Conservation (phyloP, 2,888 invertebrate genomes). For the Aspidiotus destructor region DNA sequence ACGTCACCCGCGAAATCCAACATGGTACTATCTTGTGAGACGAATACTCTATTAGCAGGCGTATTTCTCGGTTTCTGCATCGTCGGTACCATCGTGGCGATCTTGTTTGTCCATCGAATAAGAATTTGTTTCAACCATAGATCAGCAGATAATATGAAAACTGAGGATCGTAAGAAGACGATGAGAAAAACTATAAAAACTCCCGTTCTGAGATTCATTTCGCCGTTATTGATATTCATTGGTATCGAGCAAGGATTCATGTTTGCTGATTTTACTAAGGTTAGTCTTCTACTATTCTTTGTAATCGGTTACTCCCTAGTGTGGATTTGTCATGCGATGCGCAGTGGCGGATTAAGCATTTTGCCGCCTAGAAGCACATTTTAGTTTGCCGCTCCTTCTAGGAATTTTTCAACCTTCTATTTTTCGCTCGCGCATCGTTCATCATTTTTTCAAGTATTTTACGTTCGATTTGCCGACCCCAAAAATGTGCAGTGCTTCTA, state of each 20-base stretch:
- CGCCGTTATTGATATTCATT: slow-evolving; percentile 68
- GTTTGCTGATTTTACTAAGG: slow-evolving; percentile 71
- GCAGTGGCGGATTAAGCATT: too few relatives aligned
- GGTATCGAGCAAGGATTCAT: slow-evolving; percentile 78
- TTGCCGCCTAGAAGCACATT: too few relatives aligned
- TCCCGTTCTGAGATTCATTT: slow-evolving; percentile 56
- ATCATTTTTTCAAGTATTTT: too few relatives aligned
- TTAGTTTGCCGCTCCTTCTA: too few relatives aligned
- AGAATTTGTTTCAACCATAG: slow-evolving; percentile 51
- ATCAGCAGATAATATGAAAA: slow-evolving; percentile 35
- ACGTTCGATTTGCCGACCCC: too few relatives aligned
- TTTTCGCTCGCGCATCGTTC: too few relatives aligned
- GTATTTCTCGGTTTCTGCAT: slow-evolving; percentile 45
- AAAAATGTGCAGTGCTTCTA: too few relatives aligned
- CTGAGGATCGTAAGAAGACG: slow-evolving; percentile 41
- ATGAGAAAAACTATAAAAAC: slow-evolving; percentile 51
- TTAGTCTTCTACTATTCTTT: slow-evolving; percentile 40
- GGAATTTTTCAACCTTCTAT: too few relatives aligned
- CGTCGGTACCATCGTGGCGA: slow-evolving; percentile 44
- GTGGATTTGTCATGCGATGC: too few relatives aligned
- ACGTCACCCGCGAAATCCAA: slow-evolving; percentile 35
- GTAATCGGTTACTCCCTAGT: too few relatives aligned
- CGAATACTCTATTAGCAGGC: slow-evolving; percentile 42
- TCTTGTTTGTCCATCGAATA: slow-evolving; percentile 47
- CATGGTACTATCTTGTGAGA: slow-evolving; percentile 37